Conservation (phyloP, 1,140 invertebrate genomes). For the Teleopsis dalmanni region DNA sequence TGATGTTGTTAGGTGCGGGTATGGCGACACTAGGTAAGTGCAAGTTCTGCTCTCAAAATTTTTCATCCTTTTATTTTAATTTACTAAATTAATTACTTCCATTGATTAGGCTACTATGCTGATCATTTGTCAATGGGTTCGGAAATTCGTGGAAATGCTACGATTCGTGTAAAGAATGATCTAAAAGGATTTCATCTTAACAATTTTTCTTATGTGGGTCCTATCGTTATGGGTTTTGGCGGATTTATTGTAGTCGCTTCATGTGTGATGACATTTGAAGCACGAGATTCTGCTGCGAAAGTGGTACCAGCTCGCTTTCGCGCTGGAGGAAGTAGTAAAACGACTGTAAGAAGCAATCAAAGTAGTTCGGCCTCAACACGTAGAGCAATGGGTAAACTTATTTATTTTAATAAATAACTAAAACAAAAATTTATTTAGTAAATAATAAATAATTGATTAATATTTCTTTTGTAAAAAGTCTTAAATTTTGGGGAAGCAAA, state of each 20-base stretch:
- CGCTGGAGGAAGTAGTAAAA: constrained; percentile 43
- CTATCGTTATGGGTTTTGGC: constrained; percentile 88
- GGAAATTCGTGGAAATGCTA: constrained; percentile 66
- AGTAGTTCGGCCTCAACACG: constrained; percentile 35
- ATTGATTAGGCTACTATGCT: constrained; percentile 66
- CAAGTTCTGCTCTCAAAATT: background rate
- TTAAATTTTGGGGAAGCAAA: too few relatives aligned
- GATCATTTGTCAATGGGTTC: constrained; percentile 69
- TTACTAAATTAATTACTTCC: constrained; percentile 5
- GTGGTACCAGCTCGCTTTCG: constrained; percentile 71
- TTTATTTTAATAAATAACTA: too few relatives aligned
- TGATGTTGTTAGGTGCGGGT: constrained; percentile 76
- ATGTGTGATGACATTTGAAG: constrained; percentile 92
- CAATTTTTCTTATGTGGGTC: constrained; percentile 84
- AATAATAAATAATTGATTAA: too few relatives aligned
- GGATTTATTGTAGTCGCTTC: constrained; percentile 88
- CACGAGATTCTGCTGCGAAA: constrained; percentile 77
- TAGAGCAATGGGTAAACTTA: constrained; percentile 44
- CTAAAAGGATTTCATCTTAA: constrained; percentile 76
- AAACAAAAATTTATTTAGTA: too few relatives aligned
- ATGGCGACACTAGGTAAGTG: constrained; percentile 84
- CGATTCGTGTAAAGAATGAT: constrained; percentile 69
- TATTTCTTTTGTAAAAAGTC: too few relatives aligned
- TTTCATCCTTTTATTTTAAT: background rate
- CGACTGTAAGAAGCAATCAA: constrained; percentile 39